A percentile compares a stretch with the other conserved stretches of the same genome.
These are phyloP conservation scores for Drosophila gunungcola DNA, from an alignment of 1,140 invertebrate species.

Conservation along the genomic window DNA sequence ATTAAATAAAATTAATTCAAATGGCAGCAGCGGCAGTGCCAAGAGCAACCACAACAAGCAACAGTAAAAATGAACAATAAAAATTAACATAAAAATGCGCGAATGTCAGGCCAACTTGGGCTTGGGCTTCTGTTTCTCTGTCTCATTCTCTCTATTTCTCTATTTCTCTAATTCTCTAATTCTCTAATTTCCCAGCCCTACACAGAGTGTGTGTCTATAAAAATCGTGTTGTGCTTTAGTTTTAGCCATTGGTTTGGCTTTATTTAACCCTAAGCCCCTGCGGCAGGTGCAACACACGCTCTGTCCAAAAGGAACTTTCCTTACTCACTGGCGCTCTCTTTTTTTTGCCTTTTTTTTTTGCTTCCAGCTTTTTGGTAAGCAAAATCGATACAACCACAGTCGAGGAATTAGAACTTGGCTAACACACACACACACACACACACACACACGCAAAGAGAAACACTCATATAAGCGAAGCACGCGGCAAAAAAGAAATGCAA, in stretches of 20 bases:
- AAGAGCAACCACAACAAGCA: constrained; percentile 23
- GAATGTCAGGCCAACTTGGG: constrained; percentile 18
- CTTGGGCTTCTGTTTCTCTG: not conserved
- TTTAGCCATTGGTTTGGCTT: not conserved
- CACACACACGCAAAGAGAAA: not conserved
- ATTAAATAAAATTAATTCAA: constrained; percentile 78
- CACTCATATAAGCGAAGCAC: not conserved
- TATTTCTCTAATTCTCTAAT: too few relatives aligned
- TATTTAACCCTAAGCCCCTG: constrained; percentile 6
- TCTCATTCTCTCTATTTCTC: not conserved
- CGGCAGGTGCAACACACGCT: constrained; percentile 35
- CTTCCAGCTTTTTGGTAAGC: constrained; percentile 32
- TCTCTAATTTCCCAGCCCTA: not conserved
- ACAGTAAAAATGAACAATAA: constrained; percentile 54
- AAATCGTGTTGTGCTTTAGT: constrained; percentile 30
- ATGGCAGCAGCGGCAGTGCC: constrained; percentile 33
- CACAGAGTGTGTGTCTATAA: constrained; percentile 29
- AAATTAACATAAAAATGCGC: constrained; percentile 56
- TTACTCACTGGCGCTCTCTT: not conserved
- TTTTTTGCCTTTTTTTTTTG: not conserved
- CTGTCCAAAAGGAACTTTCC: constrained; percentile 25
- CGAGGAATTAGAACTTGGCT: constrained; percentile 44
- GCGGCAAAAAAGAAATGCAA: constrained; percentile 8
- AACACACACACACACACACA: constrained; percentile 15
- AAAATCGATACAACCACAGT: constrained; percentile 43